Percentiles rank a stretch among this genome's conserved stretches.
Conservation (phyloP, 2,113 vertebrate species). For the Sinocyclocheilus anophthalmus region DNA sequence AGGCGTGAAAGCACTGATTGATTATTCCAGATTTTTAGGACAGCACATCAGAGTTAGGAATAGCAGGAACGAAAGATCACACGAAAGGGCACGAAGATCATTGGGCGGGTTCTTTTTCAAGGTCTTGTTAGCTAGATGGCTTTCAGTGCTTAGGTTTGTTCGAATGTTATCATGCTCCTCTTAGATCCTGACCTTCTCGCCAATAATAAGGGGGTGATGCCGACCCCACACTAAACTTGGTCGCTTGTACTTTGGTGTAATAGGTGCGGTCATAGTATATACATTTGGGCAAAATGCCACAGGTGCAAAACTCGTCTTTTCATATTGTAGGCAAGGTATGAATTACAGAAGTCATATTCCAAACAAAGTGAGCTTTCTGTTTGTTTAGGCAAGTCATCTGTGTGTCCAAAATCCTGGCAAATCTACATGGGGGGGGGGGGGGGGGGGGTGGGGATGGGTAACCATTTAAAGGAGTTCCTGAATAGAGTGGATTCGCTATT, state of each 20-base stretch:
- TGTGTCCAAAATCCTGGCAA: no score
- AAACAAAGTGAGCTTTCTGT: neutral
- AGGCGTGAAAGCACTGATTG: conserved; percentile 42
- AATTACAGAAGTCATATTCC: neutral
- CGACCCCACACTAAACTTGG: neutral
- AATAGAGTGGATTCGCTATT: neutral
- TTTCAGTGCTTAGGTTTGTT: neutral
- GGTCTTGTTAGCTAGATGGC: conserved; percentile 9
- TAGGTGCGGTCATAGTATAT: neutral
- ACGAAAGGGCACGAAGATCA: conserved; percentile 12
- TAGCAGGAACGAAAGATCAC: no score
- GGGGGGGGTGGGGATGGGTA: no score
- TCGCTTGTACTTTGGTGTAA: neutral
- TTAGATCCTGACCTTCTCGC: neutral
- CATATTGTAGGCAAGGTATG: neutral
- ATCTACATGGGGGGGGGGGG: no score
- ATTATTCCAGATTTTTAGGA: no score
- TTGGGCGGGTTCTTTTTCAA: conserved; percentile 31
- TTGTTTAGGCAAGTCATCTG: no score
- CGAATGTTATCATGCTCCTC: neutral
- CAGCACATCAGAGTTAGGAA: no score
- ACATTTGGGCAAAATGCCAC: neutral
- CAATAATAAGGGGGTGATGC: neutral
- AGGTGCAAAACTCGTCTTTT: neutral
- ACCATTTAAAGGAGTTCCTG: no score